Conservation (phyloP, 1,140 invertebrate genomes). For the Pseudomyrmex pallidus region DNA sequence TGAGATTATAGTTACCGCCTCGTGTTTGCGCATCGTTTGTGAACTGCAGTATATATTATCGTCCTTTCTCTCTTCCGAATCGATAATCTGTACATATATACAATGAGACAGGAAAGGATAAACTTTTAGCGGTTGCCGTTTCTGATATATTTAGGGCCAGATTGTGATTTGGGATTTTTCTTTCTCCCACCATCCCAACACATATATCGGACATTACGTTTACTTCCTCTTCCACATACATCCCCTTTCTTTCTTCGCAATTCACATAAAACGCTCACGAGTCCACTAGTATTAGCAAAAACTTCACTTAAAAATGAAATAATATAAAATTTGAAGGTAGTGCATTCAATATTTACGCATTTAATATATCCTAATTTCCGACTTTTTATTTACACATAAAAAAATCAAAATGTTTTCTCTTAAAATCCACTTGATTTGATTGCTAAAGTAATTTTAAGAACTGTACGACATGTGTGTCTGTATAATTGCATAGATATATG, state of each 20-base stretch:
- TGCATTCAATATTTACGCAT: no score
- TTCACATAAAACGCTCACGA: neutral
- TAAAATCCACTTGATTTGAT: no score
- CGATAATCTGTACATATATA: constrained; percentile 36
- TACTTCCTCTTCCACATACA: neutral
- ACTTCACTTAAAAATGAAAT: no score
- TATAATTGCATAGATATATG: no score
- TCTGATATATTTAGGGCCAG: constrained; percentile 59
- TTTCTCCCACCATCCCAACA: constrained; percentile 23
- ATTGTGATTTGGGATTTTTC: constrained; percentile 60
- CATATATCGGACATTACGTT: neutral
- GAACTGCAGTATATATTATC: constrained; percentile 27
- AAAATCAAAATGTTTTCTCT: no score
- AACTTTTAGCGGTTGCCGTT: constrained; percentile 49
- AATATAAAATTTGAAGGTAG: no score
- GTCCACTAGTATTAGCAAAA: no score
- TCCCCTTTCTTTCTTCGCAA: neutral
- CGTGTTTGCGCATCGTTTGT: neutral
- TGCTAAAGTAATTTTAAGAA: no score
- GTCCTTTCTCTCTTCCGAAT: constrained; percentile 13
- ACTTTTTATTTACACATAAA: no score
- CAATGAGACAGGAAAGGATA: constrained; percentile 21
- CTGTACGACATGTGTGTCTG: no score
- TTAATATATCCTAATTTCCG: no score
- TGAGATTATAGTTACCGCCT: neutral